A percentile compares a stretch with the other conserved stretches of the same genome.
Conservation (phyloP, 2,888 invertebrate species). For the Phrixothrix hirtus region DNA sequence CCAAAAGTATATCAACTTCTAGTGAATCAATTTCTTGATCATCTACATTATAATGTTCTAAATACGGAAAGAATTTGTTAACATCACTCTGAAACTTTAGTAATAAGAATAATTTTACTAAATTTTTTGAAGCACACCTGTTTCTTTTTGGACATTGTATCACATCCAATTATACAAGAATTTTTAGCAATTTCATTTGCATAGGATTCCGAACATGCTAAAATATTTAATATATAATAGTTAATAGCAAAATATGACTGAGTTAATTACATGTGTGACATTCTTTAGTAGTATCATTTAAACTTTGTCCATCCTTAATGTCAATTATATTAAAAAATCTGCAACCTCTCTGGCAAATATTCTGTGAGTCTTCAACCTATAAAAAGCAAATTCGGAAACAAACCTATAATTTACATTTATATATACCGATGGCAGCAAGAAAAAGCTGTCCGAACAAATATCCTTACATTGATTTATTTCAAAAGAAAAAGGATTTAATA, state of each 20-base stretch:
- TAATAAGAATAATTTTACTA: too few relatives aligned
- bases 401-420: neutral
- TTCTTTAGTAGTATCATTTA: conserved; percentile 44
- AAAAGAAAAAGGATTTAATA: conserved; percentile 2
- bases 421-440: conserved; percentile 15
- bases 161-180: conserved; percentile 44
- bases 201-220: conserved; percentile 47
- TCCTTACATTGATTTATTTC: conserved; percentile 17
- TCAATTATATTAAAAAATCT: conserved; percentile 47
- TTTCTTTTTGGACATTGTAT: conserved; percentile 43
- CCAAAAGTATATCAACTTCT: conserved; percentile 47
- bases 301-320: conserved; percentile 42
- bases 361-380: conserved; percentile 43
- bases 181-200: conserved; percentile 33
- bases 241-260: too few relatives aligned
- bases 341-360: conserved; percentile 48
- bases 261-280: conserved; percentile 48
- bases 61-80: conserved; percentile 5
- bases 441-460: conserved; percentile 22
- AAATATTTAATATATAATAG: conserved; percentile 22
- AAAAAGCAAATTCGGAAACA: conserved; percentile 13
- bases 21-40: conserved; percentile 47
- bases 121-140: conserved; percentile 35
- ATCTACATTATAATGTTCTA: conserved; percentile 8
- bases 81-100: conserved; percentile 11